Percentiles rank a stretch among this genome's conserved stretches.
phyloP scores from a whole-genome alignment of 2,888 invertebrate species.

The Eubasilissa splendida region DNA sequence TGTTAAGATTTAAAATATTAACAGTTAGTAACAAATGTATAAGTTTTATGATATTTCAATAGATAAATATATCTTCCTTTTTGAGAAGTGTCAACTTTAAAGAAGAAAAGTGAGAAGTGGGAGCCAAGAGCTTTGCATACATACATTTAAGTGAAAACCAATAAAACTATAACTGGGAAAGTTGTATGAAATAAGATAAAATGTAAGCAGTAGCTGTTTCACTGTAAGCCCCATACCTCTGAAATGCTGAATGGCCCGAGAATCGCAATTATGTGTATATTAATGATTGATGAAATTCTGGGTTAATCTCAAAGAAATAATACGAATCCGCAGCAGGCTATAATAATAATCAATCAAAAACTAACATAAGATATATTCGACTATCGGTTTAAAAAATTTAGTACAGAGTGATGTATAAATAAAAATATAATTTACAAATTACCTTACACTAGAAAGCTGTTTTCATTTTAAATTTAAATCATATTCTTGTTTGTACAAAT shows the following conservation, averaged over 20 bases:
- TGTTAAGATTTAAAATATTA: background rate
- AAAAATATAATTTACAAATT: constrained; percentile 45
- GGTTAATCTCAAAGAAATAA: constrained; percentile 29
- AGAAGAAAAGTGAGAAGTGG: background rate
- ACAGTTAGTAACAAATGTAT: background rate
- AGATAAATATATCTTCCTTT: background rate
- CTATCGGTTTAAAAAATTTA: constrained; percentile 33
- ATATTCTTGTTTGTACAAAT: constrained; percentile 67
- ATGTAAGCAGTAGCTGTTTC: constrained; percentile 43
- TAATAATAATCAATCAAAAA: constrained; percentile 35
- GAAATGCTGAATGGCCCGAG: background rate
- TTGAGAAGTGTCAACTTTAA: background rate
- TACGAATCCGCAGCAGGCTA: constrained; percentile 12
- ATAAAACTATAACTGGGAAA: too few species aligned
- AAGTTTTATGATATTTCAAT: background rate
- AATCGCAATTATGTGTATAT: background rate
- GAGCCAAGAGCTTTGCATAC: too few species aligned
- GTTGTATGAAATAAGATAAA: background rate
- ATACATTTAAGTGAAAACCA: too few species aligned
- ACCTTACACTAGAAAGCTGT: constrained; percentile 51
- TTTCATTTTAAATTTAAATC: constrained; percentile 33
- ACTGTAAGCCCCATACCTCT: background rate
- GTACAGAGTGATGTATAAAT: constrained; percentile 33
- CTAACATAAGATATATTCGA: constrained; percentile 25
- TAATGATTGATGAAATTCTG: constrained; percentile 9